A percentile compares a stretch with the other conserved stretches of the same genome.
phyloP scores from a whole-genome alignment of 2,113 vertebrate species.

The Notarius quadriscutis region DNA sequence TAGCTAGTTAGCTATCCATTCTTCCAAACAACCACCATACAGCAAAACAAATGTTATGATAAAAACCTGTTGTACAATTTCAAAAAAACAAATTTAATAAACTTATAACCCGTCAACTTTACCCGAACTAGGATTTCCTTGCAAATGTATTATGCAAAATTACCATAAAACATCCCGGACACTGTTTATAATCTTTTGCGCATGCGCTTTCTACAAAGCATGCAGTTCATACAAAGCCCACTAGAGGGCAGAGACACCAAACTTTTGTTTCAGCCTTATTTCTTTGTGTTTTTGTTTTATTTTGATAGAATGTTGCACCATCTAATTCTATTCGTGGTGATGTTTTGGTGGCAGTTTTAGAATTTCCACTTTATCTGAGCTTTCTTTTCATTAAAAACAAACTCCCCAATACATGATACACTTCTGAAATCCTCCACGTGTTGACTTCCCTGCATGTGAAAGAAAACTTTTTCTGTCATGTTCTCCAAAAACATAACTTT shows the following conservation, averaged over 20 bases:
- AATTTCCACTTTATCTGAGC: no score
- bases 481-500: background rate
- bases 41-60: no score
- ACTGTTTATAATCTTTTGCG: background rate
- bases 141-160: background rate
- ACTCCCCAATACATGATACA: background rate
- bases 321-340: background rate
- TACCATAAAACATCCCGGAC: slow-evolving; percentile 14
- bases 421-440: background rate
- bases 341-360: no score
- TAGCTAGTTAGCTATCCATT: slow-evolving; percentile 11
- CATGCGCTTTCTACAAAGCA: background rate
- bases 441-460: background rate
- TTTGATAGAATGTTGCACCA: no score
- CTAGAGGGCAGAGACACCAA: background rate
- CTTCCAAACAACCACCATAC: background rate
- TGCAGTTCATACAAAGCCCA: background rate
- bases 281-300: background rate
- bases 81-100: background rate
- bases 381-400: background rate
- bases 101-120: background rate
- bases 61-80: background rate
- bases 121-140: background rate
- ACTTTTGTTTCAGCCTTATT: background rate
- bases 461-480: no score